Base-by-base conservation (phyloP, 1,140 invertebrate species). In the Drosophila kurseongensis region DNA sequence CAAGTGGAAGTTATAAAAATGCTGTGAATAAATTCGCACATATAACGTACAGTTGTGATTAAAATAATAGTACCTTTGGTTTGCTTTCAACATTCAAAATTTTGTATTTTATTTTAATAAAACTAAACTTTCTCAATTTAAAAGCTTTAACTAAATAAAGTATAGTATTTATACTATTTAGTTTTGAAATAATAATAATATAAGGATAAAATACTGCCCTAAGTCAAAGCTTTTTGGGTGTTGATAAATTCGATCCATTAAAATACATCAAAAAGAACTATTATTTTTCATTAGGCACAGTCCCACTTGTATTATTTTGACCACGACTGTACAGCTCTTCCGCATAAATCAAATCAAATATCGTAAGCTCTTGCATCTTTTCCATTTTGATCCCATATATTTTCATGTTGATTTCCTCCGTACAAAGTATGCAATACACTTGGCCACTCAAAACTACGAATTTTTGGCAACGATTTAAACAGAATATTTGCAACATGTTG, bases 381-480 rank as follows among this genome's bases (percentile, higher is more conserved):
- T 57, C 9, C 23, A 36, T n/a, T 35, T 36, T 36, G 29, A 51
- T 51, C 9, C 29, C 29, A 41, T 60, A 56, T 45, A 61, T 65
- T 44, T 63, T 36, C 48, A 55, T 57, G 45, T 32, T 48, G 60
- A 60, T 60, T 67, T 47, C 32, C 68, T 67, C 9, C 40, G 16
- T 16, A 32, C 54, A 40, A 48, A 54, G 42, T 60, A 73, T 73
- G 76, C 75, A 78, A 61, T 27, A 42, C 6, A 42, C 45, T 48
- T 56, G 62, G 56, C 16, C 23, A 27, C 38, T 23, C 35, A 18
- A 50, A 75, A 68, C 54, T 61, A 67, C 81, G 63, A 85, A 80
- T 85, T 84, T 69, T 77, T 62, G 47, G 62, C 50, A 73, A 66
- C 56, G 55, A 84, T 72, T 73, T 59, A 62, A 47, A 41, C 40